phyloP scores from a whole-genome alignment of 2,888 invertebrate genomes.

The Cheilosia urbana region DNA sequence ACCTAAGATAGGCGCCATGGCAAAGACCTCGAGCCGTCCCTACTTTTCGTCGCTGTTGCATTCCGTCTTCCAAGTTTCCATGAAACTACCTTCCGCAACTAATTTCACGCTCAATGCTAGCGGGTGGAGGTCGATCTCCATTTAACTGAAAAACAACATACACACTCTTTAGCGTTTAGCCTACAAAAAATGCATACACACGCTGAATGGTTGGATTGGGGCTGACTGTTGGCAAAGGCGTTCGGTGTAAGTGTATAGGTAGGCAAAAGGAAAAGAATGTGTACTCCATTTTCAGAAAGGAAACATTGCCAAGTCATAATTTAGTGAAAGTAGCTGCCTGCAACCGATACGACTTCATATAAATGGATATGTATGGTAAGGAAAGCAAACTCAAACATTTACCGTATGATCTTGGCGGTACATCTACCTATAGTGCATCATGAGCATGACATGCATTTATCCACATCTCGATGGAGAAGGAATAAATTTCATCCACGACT shows the following conservation, averaged over 20 bases:
- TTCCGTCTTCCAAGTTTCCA: slow-evolving; percentile 49
- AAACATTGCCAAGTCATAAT: slow-evolving; percentile 69
- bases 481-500: slow-evolving; percentile 64
- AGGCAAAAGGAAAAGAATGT: slow-evolving; percentile 51
- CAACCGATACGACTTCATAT: slow-evolving; percentile 24
- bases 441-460: slow-evolving; percentile 55
- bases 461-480: slow-evolving; percentile 45
- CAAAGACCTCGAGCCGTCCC: slow-evolving; percentile 46
- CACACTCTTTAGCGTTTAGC: slow-evolving; percentile 64
- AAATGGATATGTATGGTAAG: not conserved
- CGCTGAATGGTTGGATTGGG: slow-evolving; percentile 8
- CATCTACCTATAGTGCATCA: slow-evolving; percentile 41
- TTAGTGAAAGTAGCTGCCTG: slow-evolving; percentile 71
- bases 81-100: slow-evolving; percentile 70
- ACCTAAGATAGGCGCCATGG: slow-evolving; percentile 49
- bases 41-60: slow-evolving; percentile 5
- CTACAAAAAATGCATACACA: slow-evolving; percentile 41
- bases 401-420: slow-evolving; percentile 51
- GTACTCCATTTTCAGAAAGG: slow-evolving; percentile 58
- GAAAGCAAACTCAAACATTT: slow-evolving; percentile 26
- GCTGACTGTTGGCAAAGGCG: slow-evolving; percentile 38
- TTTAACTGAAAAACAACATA: slow-evolving; percentile 48
- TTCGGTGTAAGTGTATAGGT: slow-evolving; percentile 18
- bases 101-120: slow-evolving; percentile 73
- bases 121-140: slow-evolving; percentile 73